Evolutionary conservation across 2,797 vertebrate species (phyloP), one percentile per base, ranked within the genome.

Genomic region (Benthosema pterotum): DNA sequence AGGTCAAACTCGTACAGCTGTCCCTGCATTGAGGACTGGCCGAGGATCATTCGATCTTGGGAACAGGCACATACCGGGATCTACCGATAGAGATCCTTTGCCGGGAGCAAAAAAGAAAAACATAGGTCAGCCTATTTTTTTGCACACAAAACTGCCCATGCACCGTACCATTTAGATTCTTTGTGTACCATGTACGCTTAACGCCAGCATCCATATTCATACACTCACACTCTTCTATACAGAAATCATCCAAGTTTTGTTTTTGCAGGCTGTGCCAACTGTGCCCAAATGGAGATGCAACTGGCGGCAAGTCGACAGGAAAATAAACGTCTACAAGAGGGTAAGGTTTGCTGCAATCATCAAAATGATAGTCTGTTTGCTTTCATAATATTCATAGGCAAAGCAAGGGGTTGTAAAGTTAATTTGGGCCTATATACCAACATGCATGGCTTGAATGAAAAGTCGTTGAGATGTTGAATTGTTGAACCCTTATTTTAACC

Each of bases 251-350:
- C 32, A 38, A 38, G 32, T 38, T 38, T 38, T 38, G 14, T 61
- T 13, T 1, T 77, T 80, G 18, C 84, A 90, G 89, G 68, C 38
- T 90, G 89, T 64, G 11, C 52, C 19, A 85, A 67, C 46, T 89
- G 86, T 17, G 11, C 6, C 1, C 32, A 38, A 38, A 38, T 9
- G 11, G 7, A 38, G 32, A 38, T 2, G 1, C 8, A 38, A 8
- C 32, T 38, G 32, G 32, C 8, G 1, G 9, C 32, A 38, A 9
- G 32, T 82, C 2, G 60, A 72, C 63, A 32, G 62, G 5, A 60
- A 76, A 52, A 63, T 25, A 0, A 74, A 74, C 47, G 78, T 50
- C 67, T 89, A 19, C 79, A 81, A 71, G 75, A 81, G 84, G 86
- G 87, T 90, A 80, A n/a, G 32, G 9, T 0, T 38, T 12, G 0